phyloP scores from a whole-genome alignment of 1,140 invertebrate genomes.

The Chlorops oryzae region DNA sequence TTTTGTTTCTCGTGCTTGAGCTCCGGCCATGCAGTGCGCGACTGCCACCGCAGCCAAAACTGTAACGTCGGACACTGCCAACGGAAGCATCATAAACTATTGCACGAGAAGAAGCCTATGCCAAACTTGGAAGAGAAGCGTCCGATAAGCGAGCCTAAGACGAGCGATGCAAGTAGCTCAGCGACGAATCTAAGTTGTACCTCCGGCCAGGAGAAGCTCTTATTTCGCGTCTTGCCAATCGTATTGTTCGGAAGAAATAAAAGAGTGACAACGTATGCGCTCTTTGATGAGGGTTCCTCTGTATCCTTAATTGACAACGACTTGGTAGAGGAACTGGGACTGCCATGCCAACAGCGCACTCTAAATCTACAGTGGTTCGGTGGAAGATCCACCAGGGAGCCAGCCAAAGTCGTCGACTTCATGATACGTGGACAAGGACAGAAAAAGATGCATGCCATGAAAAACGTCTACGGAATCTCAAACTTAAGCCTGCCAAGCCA shows the following conservation, averaged over 20 bases:
- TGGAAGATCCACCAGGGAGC: background rate
- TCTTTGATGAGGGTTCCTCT: conserved; percentile 10
- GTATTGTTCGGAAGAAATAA: background rate
- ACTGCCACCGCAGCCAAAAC: background rate
- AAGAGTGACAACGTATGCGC: background rate
- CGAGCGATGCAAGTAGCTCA: background rate
- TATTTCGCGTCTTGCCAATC: conserved; percentile 17
- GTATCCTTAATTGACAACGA: conserved; percentile 3
- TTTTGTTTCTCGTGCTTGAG: background rate
- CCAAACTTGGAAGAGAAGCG: background rate
- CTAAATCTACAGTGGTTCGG: conserved; percentile 8
- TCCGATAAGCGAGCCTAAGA: background rate
- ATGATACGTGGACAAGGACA: background rate
- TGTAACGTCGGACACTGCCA: background rate
- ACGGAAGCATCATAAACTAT: background rate
- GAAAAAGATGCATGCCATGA: background rate
- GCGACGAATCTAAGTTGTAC: background rate
- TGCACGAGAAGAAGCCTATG: background rate
- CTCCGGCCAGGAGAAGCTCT: background rate
- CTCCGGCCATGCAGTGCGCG: background rate
- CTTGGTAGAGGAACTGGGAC: background rate
- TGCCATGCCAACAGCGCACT: background rate
- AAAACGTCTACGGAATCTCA: background rate
- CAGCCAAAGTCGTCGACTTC: background rate
- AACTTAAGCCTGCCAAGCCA: background rate